Percentiles rank a stretch among this genome's conserved stretches.
These are phyloP conservation scores for Lontra canadensis DNA, from an alignment of 2,113 vertebrate genomes.

Conservation along the genomic window DNA sequence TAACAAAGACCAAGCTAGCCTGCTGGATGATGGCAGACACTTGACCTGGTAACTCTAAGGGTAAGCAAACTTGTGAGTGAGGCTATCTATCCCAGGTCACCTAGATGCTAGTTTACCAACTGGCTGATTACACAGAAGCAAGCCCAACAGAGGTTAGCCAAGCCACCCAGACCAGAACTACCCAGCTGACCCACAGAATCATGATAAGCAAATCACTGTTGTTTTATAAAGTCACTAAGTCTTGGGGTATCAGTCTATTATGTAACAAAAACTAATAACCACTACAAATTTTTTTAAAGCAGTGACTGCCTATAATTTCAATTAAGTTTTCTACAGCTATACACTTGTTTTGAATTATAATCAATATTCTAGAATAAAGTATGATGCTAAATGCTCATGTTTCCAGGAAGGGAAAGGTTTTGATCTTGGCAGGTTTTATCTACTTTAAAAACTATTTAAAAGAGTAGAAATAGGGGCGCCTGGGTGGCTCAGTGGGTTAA, in stretches of 20 bases:
- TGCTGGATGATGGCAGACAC: not conserved
- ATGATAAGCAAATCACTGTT: not conserved
- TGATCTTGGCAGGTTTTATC: not conserved
- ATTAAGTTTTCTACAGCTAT: not conserved
- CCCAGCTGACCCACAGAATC: not conserved
- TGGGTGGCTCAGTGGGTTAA: too few relatives aligned
- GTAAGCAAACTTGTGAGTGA: not conserved
- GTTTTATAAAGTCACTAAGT: not conserved
- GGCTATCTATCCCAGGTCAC: not conserved
- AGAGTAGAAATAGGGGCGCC: too few relatives aligned
- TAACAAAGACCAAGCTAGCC: not conserved
- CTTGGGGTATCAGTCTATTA: not conserved
- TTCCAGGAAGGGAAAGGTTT: not conserved
- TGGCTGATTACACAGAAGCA: not conserved
- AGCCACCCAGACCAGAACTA: not conserved
- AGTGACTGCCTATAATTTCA: not conserved
- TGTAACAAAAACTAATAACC: not conserved
- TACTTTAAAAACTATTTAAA: slow-evolving; percentile 40
- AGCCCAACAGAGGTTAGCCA: not conserved
- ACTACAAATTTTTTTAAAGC: not conserved
- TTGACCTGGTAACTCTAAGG: not conserved
- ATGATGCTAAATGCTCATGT: not conserved
- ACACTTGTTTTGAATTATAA: not conserved
- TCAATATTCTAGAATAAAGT: slow-evolving; percentile 20
- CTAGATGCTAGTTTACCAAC: not conserved